Evolutionary conservation across 2,113 vertebrate species (phyloP).

Genomic region (Rutilus rutilus): DNA sequence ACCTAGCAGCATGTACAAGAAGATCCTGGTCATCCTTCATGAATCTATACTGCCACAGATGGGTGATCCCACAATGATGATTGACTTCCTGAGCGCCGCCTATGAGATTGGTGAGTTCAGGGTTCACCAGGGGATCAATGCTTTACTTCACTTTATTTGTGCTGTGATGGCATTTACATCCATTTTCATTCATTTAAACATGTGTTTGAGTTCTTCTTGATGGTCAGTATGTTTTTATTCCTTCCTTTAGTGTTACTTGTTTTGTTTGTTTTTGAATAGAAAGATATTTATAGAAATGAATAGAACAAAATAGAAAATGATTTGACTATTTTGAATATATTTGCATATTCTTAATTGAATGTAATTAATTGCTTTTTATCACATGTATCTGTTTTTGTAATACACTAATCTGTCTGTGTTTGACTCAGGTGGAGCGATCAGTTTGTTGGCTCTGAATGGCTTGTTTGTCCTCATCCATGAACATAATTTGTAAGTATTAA

Average conservation of each 20-base stretch:
- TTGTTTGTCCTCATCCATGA: slow-evolving; percentile 94
- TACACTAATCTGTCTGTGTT: slow-evolving; percentile 19
- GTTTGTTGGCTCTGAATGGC: slow-evolving; percentile 92
- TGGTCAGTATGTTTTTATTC: too few species aligned
- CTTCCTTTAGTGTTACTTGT: too few species aligned
- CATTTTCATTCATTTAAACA: too few species aligned
- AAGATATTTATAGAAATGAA: too few species aligned
- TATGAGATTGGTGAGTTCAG: slow-evolving; percentile 86
- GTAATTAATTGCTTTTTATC: background rate
- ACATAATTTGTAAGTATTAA: slow-evolving; percentile 92
- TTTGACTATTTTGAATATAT: background rate
- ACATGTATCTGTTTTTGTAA: background rate
- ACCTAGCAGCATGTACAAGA: slow-evolving; percentile 87
- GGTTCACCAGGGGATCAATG: background rate
- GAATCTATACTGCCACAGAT: slow-evolving; percentile 90
- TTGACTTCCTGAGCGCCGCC: slow-evolving; percentile 91
- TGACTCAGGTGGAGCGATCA: slow-evolving; percentile 89
- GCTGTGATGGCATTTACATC: background rate
- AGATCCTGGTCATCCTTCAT: slow-evolving; percentile 88
- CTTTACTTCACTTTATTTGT: background rate
- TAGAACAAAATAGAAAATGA: too few species aligned
- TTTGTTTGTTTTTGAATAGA: too few species aligned
- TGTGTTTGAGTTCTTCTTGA: too few species aligned
- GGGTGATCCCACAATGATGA: slow-evolving; percentile 91
- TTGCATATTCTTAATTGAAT: background rate